These are phyloP conservation scores for Natrix natrix DNA, from an alignment of 2,797 vertebrate species.

Conservation along the genomic window DNA sequence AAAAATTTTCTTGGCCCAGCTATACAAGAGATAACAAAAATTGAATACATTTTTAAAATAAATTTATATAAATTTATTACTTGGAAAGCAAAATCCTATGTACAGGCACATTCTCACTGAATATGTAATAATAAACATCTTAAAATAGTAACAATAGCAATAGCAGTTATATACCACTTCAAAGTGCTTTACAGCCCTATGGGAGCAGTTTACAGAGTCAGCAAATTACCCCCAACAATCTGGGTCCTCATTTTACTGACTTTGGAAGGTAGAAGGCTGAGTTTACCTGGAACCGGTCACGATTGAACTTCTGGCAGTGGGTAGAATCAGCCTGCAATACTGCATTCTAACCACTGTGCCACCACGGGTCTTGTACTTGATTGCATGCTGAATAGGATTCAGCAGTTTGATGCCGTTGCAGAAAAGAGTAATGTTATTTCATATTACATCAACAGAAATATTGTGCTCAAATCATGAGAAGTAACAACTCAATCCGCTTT, in stretches of 20 bases:
- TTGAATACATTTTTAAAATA: neutral
- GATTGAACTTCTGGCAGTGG: neutral
- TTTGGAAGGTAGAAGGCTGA: neutral
- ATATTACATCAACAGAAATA: neutral
- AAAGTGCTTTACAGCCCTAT: neutral
- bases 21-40: neutral
- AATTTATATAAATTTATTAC: neutral
- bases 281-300: neutral
- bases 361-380: neutral
- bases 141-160: neutral
- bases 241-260: neutral
- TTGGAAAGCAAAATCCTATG: neutral
- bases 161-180: neutral
- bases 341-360: neutral
- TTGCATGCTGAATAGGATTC: neutral
- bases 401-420: neutral
- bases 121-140: neutral
- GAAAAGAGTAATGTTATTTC: neutral
- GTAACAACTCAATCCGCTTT: neutral
- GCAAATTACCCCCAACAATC: neutral
- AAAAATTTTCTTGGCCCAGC: neutral
- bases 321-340: neutral
- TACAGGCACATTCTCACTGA: neutral
- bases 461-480: neutral
- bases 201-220: neutral